These are phyloP conservation scores for Allolobophora icterica DNA, from an alignment of 2,888 invertebrate genomes.

Conservation along the genomic window DNA sequence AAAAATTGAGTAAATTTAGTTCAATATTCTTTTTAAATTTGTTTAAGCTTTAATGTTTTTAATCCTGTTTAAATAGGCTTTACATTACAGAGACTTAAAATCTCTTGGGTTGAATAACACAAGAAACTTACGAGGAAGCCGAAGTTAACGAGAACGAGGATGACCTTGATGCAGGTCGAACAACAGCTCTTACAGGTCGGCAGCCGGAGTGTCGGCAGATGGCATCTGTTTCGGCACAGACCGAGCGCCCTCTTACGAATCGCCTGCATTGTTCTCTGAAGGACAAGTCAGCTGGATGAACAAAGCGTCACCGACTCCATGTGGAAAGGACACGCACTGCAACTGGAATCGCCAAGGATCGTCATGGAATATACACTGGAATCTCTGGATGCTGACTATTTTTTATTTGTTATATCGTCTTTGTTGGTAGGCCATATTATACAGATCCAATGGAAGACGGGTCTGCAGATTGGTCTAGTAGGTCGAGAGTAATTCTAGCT, in stretches of 20 bases:
- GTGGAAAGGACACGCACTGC: not conserved
- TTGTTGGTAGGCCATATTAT: not conserved
- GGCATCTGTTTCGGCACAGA: not conserved
- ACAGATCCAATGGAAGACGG: not conserved
- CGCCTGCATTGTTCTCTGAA: not conserved
- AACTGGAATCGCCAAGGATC: not conserved
- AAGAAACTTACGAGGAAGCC: not conserved
- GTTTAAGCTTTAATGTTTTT: too few relatives aligned
- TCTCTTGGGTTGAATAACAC: not conserved
- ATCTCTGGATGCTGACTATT: not conserved
- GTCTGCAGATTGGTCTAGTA: not conserved
- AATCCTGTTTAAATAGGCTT: too few relatives aligned
- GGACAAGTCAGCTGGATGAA: not conserved
- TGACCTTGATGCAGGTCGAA: not conserved
- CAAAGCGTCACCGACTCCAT: not conserved
- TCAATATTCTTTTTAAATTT: too few relatives aligned
- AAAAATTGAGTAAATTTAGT: too few relatives aligned
- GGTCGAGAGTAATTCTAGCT: not conserved
- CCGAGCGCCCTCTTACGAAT: not conserved
- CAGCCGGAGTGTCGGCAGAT: not conserved
- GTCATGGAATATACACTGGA: not conserved
- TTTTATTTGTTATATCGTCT: not conserved
- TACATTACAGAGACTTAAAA: not conserved
- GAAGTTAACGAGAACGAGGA: slow-evolving; percentile 22
- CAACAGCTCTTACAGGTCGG: slow-evolving; percentile 27